Conservation (phyloP, 2,888 invertebrate species). For the Andrena minutula region DNA sequence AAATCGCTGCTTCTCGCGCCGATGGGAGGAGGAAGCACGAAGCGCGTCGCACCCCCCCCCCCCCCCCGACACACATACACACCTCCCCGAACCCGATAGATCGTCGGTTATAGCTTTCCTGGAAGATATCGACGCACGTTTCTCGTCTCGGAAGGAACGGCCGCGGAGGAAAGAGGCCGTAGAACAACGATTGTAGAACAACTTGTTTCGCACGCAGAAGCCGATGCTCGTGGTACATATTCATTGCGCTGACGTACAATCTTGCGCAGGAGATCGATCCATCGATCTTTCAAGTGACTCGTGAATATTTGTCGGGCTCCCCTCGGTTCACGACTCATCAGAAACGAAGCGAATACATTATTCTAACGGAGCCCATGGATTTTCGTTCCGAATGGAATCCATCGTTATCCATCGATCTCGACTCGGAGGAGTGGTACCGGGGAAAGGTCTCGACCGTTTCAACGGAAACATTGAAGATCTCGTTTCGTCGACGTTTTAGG, state of each 20-base stretch:
- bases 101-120: slow-evolving; percentile 28
- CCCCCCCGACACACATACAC: too few relatives aligned
- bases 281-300: slow-evolving; percentile 3
- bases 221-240: slow-evolving; percentile 28
- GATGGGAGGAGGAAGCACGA: slow-evolving; percentile 5
- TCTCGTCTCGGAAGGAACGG: slow-evolving; percentile 45
- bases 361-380: background rate
- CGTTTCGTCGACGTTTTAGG: slow-evolving; percentile 12
- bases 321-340: background rate
- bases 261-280: slow-evolving; percentile 39
- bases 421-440: slow-evolving; percentile 11
- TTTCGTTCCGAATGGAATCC: background rate
- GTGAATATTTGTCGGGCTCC: background rate
- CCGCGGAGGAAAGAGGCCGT: slow-evolving; percentile 12
- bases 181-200: slow-evolving; percentile 33
- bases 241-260: slow-evolving; percentile 58
- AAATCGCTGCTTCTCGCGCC: slow-evolving; percentile 8
- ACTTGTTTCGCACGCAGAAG: background rate
- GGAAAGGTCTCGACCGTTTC: slow-evolving; percentile 28
- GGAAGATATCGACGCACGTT: slow-evolving; percentile 51
- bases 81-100: too few relatives aligned
- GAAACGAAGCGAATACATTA: background rate
- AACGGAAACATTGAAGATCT: slow-evolving; percentile 28
- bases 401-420: slow-evolving; percentile 33
- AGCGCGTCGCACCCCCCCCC: slow-evolving; percentile 13